Base-by-base conservation (phyloP, 2,113 vertebrate genomes). In the Puntigrus tetrazona region DNA sequence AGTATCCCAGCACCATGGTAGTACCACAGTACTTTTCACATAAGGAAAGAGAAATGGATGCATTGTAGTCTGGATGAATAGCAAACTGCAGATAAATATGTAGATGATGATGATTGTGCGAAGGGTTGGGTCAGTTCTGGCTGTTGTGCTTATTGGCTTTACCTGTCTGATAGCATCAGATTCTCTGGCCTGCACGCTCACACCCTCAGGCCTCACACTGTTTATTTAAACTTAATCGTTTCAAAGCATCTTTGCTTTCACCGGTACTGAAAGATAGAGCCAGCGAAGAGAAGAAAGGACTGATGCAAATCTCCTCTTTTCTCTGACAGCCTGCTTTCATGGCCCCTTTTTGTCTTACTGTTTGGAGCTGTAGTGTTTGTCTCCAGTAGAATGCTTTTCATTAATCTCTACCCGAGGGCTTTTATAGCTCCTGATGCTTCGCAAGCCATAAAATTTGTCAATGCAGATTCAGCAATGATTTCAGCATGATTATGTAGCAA, bases 191-290 rank as follows among this genome's bases (percentile, higher is more conserved):
- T 50, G 63, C 72, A 81, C 79, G 34, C 50, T 81, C 70, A 77
- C 43, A 85, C 73, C 86, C 83, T 82, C 41, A 43, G 86, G 83
- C 79, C n/a, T 57, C 43, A 59, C 65, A 8, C 74, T 82, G 83
- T 85, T 85, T 81, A 83, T 81, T 87, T 87, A 84, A 87, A 84
- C 82, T 25, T 87, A 77, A 84, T 87, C 86, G 11, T 79, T 78
- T 82, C 84, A 78, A 82, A 87, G 69, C 65, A 85, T 85, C 86
- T 87, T 85, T 81, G 72, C 83, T 84, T 85, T 87, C 61, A 84
- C 72, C 50, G 78, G 74, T 67, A 43, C 83, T 87, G 78, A 81
- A 84, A 78, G 83, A 87, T 74, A 82, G 78, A 85, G 73, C 34
- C 59, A 70, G 52, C 1, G 18, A 85, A 20, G 69, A 82, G 70